A percentile compares a stretch with the other conserved stretches of the same genome.
Conservation (phyloP, 2,888 invertebrate genomes). For the Polydrusus pterygomalis region DNA sequence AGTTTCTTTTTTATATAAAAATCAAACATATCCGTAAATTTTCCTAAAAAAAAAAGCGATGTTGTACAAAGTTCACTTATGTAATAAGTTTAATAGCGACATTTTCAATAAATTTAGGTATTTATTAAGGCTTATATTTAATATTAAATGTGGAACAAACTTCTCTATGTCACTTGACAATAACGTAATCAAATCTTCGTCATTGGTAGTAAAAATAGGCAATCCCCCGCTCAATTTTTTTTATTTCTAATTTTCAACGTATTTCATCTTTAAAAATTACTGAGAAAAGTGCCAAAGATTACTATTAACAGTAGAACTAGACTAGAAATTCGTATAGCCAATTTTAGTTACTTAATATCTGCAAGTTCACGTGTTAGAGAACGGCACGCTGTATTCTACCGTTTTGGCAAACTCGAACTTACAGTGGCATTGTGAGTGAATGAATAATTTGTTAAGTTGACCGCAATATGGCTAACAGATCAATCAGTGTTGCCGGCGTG, state of each 20-base stretch:
- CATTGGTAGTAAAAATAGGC: constrained; percentile 18
- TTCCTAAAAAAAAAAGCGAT: constrained; percentile 33
- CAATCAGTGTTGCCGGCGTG: too few relatives aligned
- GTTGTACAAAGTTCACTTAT: constrained; percentile 51
- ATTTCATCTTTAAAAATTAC: constrained; percentile 28
- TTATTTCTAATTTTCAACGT: constrained; percentile 27
- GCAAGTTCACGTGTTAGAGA: background rate
- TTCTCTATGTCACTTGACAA: constrained; percentile 40
- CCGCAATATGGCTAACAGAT: too few relatives aligned
- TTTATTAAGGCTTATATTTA: constrained; percentile 5
- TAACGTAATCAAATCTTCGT: constrained; percentile 45
- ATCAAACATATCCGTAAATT: constrained; percentile 50
- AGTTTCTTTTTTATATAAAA: constrained; percentile 36
- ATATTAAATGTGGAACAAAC: constrained; percentile 22
- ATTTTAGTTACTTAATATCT: constrained; percentile 28
- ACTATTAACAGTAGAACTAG: constrained; percentile 41
- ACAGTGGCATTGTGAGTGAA: too few relatives aligned
- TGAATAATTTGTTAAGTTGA: too few relatives aligned
- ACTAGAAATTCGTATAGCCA: constrained; percentile 39
- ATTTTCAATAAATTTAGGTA: constrained; percentile 29
- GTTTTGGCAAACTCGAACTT: too few relatives aligned
- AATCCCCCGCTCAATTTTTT: constrained; percentile 41
- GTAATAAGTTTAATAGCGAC: constrained; percentile 26
- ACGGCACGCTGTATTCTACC: background rate
- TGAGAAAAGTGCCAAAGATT: constrained; percentile 52